Evolutionary conservation across 2,797 vertebrate species (phyloP).

Genomic region (Echiichthys vipera): DNA sequence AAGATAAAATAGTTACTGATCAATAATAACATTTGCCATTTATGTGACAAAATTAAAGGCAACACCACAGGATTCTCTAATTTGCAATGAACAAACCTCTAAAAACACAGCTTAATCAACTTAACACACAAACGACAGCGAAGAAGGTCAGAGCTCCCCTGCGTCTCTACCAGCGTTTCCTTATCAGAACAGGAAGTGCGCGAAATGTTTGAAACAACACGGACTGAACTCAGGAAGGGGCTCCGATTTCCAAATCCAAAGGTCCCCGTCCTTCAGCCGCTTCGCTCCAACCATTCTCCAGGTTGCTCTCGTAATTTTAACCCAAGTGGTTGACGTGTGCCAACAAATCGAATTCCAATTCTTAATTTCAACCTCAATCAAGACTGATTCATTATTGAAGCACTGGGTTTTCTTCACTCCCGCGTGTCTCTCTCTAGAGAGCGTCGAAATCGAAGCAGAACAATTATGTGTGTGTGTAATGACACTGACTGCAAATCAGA

Average conservation of each 20-base stretch:
- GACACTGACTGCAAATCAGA: neutral
- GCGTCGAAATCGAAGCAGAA: neutral
- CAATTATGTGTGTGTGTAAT: neutral
- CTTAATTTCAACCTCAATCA: slow-evolving; percentile 11
- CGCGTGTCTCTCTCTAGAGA: neutral
- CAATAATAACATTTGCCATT: too few species aligned
- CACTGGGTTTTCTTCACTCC: neutral
- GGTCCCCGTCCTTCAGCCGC: neutral
- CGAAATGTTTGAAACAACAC: slow-evolving; percentile 21
- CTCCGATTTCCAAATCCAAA: slow-evolving; percentile 22
- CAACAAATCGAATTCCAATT: neutral
- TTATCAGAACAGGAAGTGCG: slow-evolving; percentile 50
- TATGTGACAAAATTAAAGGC: too few species aligned
- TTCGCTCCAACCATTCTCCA: neutral
- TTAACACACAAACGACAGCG: neutral
- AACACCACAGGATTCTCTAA: neutral
- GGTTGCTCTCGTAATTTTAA: neutral
- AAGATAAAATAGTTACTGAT: too few species aligned
- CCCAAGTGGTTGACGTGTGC: neutral
- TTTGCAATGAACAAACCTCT: neutral
- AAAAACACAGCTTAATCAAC: neutral
- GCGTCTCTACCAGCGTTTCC: neutral
- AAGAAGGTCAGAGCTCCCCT: neutral
- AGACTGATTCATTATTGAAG: neutral
- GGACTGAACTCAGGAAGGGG: slow-evolving; percentile 25